A percentile compares a stretch with the other conserved stretches of the same genome.
Conservation (phyloP, 2,888 invertebrate species). For the Seladonia tumulorum region DNA sequence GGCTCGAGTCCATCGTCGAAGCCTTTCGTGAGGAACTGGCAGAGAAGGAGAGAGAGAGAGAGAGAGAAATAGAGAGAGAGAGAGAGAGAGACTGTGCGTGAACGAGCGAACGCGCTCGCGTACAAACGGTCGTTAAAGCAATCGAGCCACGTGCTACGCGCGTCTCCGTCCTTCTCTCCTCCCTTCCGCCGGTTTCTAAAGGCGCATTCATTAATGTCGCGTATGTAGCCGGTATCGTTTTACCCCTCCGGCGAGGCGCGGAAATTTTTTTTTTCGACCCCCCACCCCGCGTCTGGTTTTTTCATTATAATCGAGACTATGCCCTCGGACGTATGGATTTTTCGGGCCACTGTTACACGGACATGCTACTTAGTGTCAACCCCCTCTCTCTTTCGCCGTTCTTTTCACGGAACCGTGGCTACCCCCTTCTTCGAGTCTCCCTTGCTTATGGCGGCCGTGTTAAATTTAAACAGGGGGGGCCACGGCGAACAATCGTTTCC, state of each 20-base stretch:
- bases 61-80: background rate
- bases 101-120: conserved; percentile 40
- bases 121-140: conserved; percentile 63
- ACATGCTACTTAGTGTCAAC: conserved; percentile 75
- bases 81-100: conserved; percentile 20
- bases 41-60: background rate
- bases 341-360: conserved; percentile 68
- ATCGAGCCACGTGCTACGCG: conserved; percentile 61
- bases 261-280: conserved; percentile 24
- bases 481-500: conserved; percentile 55
- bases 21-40: conserved; percentile 38
- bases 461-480: conserved; percentile 73
- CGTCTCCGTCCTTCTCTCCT: conserved; percentile 41
- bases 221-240: conserved; percentile 73
- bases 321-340: conserved; percentile 67
- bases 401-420: conserved; percentile 56
- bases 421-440: conserved; percentile 7
- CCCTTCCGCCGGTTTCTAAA: conserved; percentile 46
- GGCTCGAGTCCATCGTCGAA: conserved; percentile 40
- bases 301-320: conserved; percentile 62
- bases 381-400: conserved; percentile 44
- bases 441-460: conserved; percentile 65
- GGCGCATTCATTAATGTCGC: conserved; percentile 76
- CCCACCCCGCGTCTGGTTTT: conserved; percentile 24
- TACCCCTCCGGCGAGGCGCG: conserved; percentile 65